Conservation (phyloP, 2,113 vertebrate genomes). For the Castor canadensis region DNA sequence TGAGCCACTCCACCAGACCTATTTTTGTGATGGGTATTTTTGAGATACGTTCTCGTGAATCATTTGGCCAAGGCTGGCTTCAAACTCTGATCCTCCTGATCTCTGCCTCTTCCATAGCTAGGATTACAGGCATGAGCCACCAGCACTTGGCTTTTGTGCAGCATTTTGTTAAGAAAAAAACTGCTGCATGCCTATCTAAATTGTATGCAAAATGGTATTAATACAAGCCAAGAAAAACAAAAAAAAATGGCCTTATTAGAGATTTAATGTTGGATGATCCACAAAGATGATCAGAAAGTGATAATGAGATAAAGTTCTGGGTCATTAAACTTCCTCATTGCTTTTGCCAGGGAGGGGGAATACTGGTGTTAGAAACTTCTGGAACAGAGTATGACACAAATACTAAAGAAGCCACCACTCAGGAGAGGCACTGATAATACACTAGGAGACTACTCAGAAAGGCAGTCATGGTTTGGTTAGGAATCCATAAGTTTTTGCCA, state of each 20-base stretch:
- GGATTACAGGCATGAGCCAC: too few species aligned
- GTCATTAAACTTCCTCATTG: neutral
- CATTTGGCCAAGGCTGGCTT: too few species aligned
- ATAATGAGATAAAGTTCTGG: neutral
- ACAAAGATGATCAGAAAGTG: neutral
- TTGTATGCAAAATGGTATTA: neutral
- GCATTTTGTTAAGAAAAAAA: neutral
- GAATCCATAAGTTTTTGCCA: neutral
- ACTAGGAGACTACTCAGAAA: neutral
- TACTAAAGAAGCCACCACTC: neutral
- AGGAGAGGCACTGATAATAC: accelerated
- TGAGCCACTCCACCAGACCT: too few species aligned
- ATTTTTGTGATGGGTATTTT: too few species aligned
- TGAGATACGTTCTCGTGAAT: too few species aligned
- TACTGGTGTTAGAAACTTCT: neutral
- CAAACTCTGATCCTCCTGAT: too few species aligned
- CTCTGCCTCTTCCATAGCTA: too few species aligned
- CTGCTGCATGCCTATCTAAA: neutral
- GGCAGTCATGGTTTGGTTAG: accelerated
- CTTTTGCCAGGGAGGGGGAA: neutral
- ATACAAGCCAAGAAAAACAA: neutral
- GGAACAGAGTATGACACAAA: neutral
- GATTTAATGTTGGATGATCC: neutral
- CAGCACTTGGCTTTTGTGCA: too few species aligned
- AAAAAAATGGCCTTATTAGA: neutral